phyloP scores from a whole-genome alignment of 1,140 invertebrate genomes.

The Pogonomyrmex californicus region DNA sequence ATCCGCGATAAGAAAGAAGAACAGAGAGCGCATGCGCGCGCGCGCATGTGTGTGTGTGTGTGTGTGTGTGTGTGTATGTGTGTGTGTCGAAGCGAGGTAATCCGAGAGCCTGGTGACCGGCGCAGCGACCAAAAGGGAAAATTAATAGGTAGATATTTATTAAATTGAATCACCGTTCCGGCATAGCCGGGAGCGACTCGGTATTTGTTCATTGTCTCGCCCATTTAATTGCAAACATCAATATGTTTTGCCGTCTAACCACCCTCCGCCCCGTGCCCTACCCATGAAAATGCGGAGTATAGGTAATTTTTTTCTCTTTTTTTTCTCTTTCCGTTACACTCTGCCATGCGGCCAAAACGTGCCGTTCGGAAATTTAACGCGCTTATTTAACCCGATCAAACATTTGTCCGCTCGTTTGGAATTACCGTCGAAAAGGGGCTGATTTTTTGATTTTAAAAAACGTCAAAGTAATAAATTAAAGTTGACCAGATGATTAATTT shows the following conservation, averaged over 20 bases:
- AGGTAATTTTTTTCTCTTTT: constrained; percentile 43
- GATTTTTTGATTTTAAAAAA: constrained; percentile 71
- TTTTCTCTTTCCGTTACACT: background rate
- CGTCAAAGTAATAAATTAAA: constrained; percentile 79
- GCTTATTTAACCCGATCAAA: constrained; percentile 77
- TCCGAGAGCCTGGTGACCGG: constrained; percentile 46
- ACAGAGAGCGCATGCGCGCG: background rate
- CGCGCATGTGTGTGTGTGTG: too few relatives aligned
- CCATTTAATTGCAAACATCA: constrained; percentile 85
- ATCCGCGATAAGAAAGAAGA: constrained; percentile 8
- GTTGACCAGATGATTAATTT: constrained; percentile 73
- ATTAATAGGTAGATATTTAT: constrained; percentile 84
- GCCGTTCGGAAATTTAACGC: constrained; percentile 76
- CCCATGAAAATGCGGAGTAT: constrained; percentile 37
- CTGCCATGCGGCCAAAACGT: constrained; percentile 60
- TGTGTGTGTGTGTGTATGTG: background rate
- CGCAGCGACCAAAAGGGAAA: constrained; percentile 66
- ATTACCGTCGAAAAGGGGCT: constrained; percentile 60
- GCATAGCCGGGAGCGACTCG: constrained; percentile 72
- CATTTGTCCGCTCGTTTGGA: constrained; percentile 75
- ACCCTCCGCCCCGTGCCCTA: background rate
- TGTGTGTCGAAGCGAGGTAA: constrained; percentile 39
- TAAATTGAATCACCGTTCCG: constrained; percentile 79
- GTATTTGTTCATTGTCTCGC: constrained; percentile 84
- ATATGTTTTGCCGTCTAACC: constrained; percentile 81